These are phyloP conservation scores for Gerris buenoi DNA, from an alignment of 1,140 invertebrate genomes.

Conservation along the genomic window DNA sequence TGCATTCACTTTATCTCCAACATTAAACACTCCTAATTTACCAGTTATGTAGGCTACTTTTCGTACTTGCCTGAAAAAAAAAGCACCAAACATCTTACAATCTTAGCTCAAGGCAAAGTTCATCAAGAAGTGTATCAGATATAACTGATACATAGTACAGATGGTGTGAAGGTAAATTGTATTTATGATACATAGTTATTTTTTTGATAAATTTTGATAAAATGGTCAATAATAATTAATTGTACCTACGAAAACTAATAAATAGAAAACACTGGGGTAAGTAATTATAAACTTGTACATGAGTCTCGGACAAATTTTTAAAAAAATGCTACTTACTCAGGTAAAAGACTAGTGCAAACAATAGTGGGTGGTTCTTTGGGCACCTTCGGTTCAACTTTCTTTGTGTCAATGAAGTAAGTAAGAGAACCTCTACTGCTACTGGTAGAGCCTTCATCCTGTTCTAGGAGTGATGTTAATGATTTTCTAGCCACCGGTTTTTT, in stretches of 20 bases:
- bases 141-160: too few relatives aligned
- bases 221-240: too few relatives aligned
- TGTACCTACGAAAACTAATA: too few relatives aligned
- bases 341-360: constrained; percentile 22
- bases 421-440: neutral
- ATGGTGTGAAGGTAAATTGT: too few relatives aligned
- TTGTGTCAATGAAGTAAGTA: constrained; percentile 3
- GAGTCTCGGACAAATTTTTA: too few relatives aligned
- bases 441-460: neutral
- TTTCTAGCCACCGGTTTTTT: neutral
- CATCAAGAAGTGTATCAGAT: too few relatives aligned
- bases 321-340: constrained; percentile 20
- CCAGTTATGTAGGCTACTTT: constrained; percentile 26
- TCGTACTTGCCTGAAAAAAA: constrained; percentile 19
- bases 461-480: neutral
- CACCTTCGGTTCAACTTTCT: constrained; percentile 7
- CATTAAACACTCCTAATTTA: constrained; percentile 31
- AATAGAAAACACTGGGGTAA: too few relatives aligned
- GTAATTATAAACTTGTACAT: too few relatives aligned
- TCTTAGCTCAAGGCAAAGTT: neutral
- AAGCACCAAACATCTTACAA: neutral
- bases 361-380: constrained; percentile 15
- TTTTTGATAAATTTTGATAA: too few relatives aligned
- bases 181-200: too few relatives aligned
- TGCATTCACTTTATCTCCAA: constrained; percentile 33